phyloP scores from a whole-genome alignment of 2,888 invertebrate species.

The Megastigmus dorsalis region DNA sequence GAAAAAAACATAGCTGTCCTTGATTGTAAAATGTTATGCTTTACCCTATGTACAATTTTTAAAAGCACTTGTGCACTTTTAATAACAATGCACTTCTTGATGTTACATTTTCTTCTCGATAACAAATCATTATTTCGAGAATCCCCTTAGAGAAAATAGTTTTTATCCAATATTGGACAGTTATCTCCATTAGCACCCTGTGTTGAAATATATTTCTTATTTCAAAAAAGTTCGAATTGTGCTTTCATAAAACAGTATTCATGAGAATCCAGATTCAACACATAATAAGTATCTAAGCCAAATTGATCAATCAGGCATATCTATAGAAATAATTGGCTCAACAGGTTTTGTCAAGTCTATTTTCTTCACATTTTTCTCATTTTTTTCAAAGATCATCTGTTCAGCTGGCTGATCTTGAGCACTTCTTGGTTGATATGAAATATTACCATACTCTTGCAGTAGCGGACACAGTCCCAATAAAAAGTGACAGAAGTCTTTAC shows the following conservation, averaged over 20 bases:
- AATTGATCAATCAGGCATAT: constrained; percentile 88
- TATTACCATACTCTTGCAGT: constrained; percentile 98
- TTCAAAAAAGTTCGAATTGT: not conserved
- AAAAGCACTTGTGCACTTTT: not conserved
- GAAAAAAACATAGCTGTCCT: not conserved
- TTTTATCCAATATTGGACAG: not conserved
- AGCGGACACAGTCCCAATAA: constrained; percentile 95
- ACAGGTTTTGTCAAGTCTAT: constrained; percentile 89
- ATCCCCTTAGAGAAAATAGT: not conserved
- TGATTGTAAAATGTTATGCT: constrained; percentile 11
- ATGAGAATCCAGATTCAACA: constrained; percentile 12
- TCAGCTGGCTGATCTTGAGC: constrained; percentile 73
- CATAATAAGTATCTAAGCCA: constrained; percentile 55
- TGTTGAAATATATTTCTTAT: constrained; percentile 5
- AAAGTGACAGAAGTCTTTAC: constrained; percentile 98
- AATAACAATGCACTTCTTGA: not conserved
- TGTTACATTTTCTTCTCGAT: not conserved
- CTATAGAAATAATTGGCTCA: constrained; percentile 91
- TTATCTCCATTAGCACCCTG: not conserved
- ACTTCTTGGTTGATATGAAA: constrained; percentile 87
- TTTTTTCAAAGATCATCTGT: constrained; percentile 77
- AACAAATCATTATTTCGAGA: not conserved
- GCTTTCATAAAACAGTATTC: constrained; percentile 1
- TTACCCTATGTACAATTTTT: not conserved
- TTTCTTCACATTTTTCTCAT: constrained; percentile 83